These are phyloP conservation scores for Apaloderma vittatum DNA, from an alignment of 2,113 vertebrate species.

Conservation along the genomic window DNA sequence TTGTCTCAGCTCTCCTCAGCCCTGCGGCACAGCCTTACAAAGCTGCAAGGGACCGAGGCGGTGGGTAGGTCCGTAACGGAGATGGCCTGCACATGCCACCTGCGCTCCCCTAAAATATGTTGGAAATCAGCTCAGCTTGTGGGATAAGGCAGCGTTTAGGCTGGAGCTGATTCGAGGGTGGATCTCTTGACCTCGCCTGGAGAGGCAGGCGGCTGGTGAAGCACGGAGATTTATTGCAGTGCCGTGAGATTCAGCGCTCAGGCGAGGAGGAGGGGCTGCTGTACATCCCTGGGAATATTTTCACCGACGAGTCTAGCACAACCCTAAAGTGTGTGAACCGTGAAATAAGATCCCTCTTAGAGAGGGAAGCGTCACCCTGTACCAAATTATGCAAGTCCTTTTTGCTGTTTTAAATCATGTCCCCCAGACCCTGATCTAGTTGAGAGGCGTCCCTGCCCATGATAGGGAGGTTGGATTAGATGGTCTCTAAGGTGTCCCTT, in stretches of 20 bases:
- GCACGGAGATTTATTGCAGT: neutral
- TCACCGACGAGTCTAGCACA: neutral
- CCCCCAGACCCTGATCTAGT: too few species aligned
- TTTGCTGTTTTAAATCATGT: constrained; percentile 43
- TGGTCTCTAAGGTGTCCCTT: too few species aligned
- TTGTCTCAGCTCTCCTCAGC: constrained; percentile 36
- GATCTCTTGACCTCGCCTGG: neutral
- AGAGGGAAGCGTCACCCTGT: constrained; percentile 40
- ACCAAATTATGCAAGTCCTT: constrained; percentile 7
- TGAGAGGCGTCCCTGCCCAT: too few species aligned
- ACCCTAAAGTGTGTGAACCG: constrained; percentile 50
- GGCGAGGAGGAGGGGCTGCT: neutral
- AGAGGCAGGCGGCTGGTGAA: neutral
- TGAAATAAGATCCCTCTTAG: constrained; percentile 78
- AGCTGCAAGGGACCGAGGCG: neutral
- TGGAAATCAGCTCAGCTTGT: neutral
- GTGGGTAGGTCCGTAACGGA: neutral
- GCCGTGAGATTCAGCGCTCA: neutral
- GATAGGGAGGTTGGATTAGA: too few species aligned
- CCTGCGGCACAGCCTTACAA: rapidly evolving
- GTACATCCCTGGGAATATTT: neutral
- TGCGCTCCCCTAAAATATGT: neutral
- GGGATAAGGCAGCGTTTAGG: neutral
- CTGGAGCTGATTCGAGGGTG: rapidly evolving
- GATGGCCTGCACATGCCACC: rapidly evolving